Evolutionary conservation across 2,797 vertebrate genomes (phyloP), one percentile per base, ranked within the genome.

Genomic region (Clarias platycephalus): DNA sequence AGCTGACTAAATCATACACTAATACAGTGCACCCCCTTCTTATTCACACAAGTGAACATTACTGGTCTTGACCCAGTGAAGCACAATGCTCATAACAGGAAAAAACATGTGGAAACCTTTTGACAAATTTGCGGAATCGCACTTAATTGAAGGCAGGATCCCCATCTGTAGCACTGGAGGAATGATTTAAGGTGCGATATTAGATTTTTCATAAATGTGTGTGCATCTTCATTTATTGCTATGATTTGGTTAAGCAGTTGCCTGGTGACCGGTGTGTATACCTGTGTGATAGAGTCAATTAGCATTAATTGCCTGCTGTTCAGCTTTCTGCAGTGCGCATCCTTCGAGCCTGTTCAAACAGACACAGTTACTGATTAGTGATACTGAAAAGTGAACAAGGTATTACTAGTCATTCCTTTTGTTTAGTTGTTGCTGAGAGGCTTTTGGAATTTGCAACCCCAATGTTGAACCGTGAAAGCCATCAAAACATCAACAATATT

Each of bases 71-170:
- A 49, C 18, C 2, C 16, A 67, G n/a, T 20, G 12, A 80, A 57
- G 28, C 49, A 31, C 31, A 60, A 60, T 60, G 5, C 31, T 5
- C 76, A 60, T 28, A 80, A 34, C 53, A 60, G 62, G 16, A 15
- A 40, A 63, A 20, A 40, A 28, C 37, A 37, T 0, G 10, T 68
- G 86, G 89, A 92, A 90, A 91, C 90, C 89, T 88, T 86, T 85
- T 91, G 90, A 93, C 28, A 18, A n/a, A 63, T 57, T n/a, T n/a
- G 40, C 18, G 75, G 28, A 53, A 78, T 78, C 6, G 5, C 34
- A 53, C 37, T 58, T 75, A 49, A 75, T 75, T 83, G n/a, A 62
- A 74, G 34, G 22, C 34, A 82, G 70, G 81, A 74, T 63, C n/a
- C 37, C 37, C n/a, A 24, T 74, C 57, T 28, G 68, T 40, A 60